A percentile compares a stretch with the other conserved stretches of the same genome.
Evolutionary conservation across 2,113 vertebrate genomes (phyloP).

Genomic region (Alligator mississippiensis): DNA sequence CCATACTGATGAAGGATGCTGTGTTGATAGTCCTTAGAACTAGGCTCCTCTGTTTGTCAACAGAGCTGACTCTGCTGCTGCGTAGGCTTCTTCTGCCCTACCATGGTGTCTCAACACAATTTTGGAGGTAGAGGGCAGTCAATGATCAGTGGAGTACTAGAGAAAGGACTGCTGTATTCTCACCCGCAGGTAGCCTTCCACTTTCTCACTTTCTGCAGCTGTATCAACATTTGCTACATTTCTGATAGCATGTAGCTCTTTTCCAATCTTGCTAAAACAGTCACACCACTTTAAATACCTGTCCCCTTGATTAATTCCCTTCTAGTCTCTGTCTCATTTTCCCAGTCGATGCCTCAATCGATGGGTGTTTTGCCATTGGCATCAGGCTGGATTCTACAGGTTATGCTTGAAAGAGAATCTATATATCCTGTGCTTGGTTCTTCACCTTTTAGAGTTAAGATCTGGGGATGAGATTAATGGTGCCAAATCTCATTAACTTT

Average conservation of each 20-base stretch:
- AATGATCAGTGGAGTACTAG: not conserved
- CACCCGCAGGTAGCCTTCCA: not conserved
- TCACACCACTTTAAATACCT: not conserved
- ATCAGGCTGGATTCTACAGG: conserved; percentile 2
- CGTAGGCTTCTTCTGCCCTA: not conserved
- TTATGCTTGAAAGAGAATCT: not conserved
- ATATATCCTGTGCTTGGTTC: not conserved
- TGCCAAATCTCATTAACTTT: not conserved
- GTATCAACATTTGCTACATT: not conserved
- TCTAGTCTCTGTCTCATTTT: not conserved
- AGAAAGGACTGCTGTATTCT: not conserved
- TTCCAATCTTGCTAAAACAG: not conserved
- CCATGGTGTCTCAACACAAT: not conserved
- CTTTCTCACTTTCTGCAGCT: not conserved
- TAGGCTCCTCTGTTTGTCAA: not conserved
- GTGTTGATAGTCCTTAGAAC: not conserved
- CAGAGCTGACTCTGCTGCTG: not conserved
- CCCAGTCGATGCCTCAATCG: not conserved
- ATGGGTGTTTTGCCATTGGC: not conserved
- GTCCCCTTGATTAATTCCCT: not conserved
- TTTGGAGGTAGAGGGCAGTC: not conserved
- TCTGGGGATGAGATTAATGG: not conserved
- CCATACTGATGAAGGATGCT: too few relatives aligned
- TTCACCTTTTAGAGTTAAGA: not conserved
- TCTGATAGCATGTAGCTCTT: not conserved